These are phyloP conservation scores for Sminthurides bifidus DNA, from an alignment of 1,140 invertebrate genomes.

Conservation along the genomic window DNA sequence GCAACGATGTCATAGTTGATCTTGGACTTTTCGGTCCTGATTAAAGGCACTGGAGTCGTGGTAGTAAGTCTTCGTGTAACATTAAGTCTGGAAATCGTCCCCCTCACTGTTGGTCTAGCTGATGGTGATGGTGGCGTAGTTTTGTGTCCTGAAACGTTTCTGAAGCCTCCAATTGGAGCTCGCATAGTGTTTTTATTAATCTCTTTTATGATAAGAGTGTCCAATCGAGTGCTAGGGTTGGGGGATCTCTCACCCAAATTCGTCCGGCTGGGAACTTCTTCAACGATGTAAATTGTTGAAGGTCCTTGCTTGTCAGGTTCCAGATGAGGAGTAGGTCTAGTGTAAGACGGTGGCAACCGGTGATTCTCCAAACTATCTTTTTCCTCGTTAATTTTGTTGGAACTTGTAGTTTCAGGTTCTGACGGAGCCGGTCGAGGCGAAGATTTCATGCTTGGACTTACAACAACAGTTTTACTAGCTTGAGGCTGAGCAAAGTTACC, in stretches of 20 bases:
- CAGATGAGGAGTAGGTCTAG: constrained; percentile 5
- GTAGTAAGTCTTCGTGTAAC: constrained; percentile 24
- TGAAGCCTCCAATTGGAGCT: neutral
- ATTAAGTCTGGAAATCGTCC: constrained; percentile 15
- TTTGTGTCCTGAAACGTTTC: neutral
- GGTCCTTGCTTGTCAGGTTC: constrained; percentile 15
- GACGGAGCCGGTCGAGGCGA: too few relatives aligned
- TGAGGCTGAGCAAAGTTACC: too few relatives aligned
- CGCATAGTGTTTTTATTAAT: too few relatives aligned
- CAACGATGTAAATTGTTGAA: constrained; percentile 25
- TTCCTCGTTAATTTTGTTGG: neutral
- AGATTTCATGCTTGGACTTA: too few relatives aligned
- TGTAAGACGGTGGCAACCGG: neutral
- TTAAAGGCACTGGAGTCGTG: too few relatives aligned
- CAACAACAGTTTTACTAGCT: too few relatives aligned
- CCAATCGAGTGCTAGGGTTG: constrained; percentile 5
- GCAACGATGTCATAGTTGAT: constrained; percentile 5
- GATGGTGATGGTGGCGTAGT: neutral
- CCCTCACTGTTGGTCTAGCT: constrained; percentile 7
- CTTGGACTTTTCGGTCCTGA: constrained; percentile 1
- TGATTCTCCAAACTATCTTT: constrained; percentile 4
- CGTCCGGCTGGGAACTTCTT: constrained; percentile 18
- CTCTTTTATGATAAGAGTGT: too few relatives aligned
- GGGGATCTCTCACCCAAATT: too few relatives aligned
- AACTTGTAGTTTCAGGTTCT: too few relatives aligned